A percentile compares a stretch with the other conserved stretches of the same genome.
Evolutionary conservation across 2,113 vertebrate genomes (phyloP).

Genomic region (Sorex araneus): DNA sequence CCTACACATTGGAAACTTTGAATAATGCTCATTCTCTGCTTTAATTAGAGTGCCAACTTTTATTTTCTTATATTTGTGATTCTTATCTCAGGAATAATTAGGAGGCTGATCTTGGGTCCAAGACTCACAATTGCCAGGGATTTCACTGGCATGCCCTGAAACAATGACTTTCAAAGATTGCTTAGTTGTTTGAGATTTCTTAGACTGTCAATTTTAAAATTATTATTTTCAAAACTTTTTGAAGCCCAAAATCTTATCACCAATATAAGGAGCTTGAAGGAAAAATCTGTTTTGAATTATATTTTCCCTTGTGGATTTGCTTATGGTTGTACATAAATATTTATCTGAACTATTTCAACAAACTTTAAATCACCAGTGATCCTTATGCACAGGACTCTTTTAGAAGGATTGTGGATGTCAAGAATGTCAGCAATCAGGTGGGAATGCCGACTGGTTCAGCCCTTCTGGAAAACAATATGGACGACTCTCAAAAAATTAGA

Average conservation of each 20-base stretch:
- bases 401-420: conserved; percentile 72
- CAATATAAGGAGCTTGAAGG: conserved; percentile 72
- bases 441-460: too few relatives aligned
- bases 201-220: conserved; percentile 53
- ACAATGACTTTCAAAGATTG: conserved; percentile 23
- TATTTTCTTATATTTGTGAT: conserved; percentile 51
- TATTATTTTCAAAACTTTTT: conserved; percentile 78
- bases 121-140: neutral
- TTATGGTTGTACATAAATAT: conserved; percentile 82
- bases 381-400: conserved; percentile 70
- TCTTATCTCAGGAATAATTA: conserved; percentile 37
- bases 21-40: conserved; percentile 29
- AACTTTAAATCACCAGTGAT: conserved; percentile 77
- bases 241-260: conserved; percentile 77
- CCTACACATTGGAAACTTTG: neutral
- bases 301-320: conserved; percentile 80
- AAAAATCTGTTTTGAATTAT: conserved; percentile 82
- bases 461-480: too few relatives aligned
- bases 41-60: conserved; percentile 36
- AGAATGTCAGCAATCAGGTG: conserved; percentile 74
- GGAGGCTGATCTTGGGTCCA: conserved; percentile 16
- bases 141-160: neutral
- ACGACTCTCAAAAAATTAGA: too few relatives aligned
- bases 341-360: conserved; percentile 81
- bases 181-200: conserved; percentile 18